phyloP scores from a whole-genome alignment of 2,113 vertebrate species.

The Lycocorax pyrrhopterus region DNA sequence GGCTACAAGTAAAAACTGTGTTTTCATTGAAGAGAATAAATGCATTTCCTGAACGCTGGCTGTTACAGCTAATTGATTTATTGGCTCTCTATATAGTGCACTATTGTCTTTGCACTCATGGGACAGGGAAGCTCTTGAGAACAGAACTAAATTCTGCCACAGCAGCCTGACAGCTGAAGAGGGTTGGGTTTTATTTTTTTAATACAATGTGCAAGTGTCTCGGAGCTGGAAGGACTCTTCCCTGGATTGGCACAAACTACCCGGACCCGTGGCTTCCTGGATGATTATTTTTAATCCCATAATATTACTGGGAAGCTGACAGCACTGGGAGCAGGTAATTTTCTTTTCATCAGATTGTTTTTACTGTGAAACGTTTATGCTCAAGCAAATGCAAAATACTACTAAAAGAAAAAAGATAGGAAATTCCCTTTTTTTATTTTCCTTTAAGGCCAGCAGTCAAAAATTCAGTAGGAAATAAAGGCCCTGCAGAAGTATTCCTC shows the following conservation, averaged over 20 bases:
- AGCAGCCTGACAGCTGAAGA: conserved; percentile 80
- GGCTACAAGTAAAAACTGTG: conserved; percentile 71
- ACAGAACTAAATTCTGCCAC: conserved; percentile 79
- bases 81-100: conserved; percentile 81
- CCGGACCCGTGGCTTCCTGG: conserved; percentile 68
- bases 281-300: conserved; percentile 59
- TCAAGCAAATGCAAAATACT: conserved; percentile 61
- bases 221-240: not conserved
- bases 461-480: conserved; percentile 57
- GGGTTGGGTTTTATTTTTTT: not conserved
- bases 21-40: conserved; percentile 82
- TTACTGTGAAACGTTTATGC: conserved; percentile 44
- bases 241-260: conserved; percentile 31
- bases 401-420: conserved; percentile 24
- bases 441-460: not conserved
- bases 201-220: conserved; percentile 58
- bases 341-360: conserved; percentile 54
- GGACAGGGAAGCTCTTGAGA: conserved; percentile 79
- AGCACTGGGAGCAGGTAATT: not conserved
- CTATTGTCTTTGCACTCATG: conserved; percentile 86
- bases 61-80: conserved; percentile 93
- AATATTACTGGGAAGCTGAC: conserved; percentile 33
- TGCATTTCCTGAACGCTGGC: conserved; percentile 78
- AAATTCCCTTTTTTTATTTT: conserved; percentile 33
- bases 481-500: conserved; percentile 30